These are phyloP conservation scores for Leptarthrus brevirostris DNA, from an alignment of 2,888 invertebrate species.

Conservation along the genomic window DNA sequence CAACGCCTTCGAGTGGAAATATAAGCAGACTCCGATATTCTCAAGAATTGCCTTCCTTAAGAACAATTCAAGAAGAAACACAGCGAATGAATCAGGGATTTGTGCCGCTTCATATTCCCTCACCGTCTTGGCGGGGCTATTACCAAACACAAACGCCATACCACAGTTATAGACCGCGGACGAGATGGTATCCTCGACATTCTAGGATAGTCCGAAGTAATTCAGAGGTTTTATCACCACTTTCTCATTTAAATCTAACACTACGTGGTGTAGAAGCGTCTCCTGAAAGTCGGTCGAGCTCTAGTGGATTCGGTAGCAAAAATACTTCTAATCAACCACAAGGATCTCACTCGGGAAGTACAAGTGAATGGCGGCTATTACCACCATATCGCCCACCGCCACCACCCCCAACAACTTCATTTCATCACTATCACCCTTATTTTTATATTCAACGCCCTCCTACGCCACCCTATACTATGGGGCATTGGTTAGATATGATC, in stretches of 20 bases:
- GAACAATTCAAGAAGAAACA: slow-evolving; percentile 80
- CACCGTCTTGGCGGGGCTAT: slow-evolving; percentile 70
- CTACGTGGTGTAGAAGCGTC: slow-evolving; percentile 76
- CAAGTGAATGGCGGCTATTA: slow-evolving; percentile 79
- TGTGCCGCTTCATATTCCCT: slow-evolving; percentile 74
- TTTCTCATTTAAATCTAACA: slow-evolving; percentile 69
- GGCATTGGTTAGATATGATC: slow-evolving; percentile 75
- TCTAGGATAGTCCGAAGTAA: slow-evolving; percentile 75
- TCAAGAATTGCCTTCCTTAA: slow-evolving; percentile 77
- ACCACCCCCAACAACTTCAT: slow-evolving; percentile 65
- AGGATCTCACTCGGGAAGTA: slow-evolving; percentile 79
- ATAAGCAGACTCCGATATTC: slow-evolving; percentile 72
- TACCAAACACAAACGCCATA: slow-evolving; percentile 64
- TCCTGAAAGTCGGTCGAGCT: slow-evolving; percentile 88
- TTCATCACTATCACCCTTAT: slow-evolving; percentile 54
- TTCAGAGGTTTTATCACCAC: slow-evolving; percentile 75
- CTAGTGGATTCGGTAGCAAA: slow-evolving; percentile 91
- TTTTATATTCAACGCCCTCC: slow-evolving; percentile 62
- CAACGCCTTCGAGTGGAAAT: slow-evolving; percentile 75
- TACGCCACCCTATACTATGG: slow-evolving; percentile 74
- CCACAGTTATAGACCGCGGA: slow-evolving; percentile 70
- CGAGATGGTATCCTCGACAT: slow-evolving; percentile 75
- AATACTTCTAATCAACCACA: slow-evolving; percentile 85
- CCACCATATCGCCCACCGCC: slow-evolving; percentile 83
- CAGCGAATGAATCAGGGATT: slow-evolving; percentile 69